Base-by-base conservation (phyloP, 1,140 invertebrate species). In the Microplitis demolitor region DNA sequence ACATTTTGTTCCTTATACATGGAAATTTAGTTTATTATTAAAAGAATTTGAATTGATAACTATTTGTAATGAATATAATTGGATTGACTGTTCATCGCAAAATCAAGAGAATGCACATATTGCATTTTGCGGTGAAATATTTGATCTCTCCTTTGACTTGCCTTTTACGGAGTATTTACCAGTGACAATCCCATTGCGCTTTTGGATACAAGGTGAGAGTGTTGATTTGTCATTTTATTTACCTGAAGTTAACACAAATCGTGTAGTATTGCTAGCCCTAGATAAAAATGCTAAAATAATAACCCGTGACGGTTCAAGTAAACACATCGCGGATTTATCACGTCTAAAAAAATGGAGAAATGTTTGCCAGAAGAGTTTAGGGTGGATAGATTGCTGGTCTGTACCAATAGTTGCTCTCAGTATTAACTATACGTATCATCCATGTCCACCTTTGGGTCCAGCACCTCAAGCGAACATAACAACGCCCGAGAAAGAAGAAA, bases 11-110 rank as follows among this genome's bases (percentile, higher is more conserved):
- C 98, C 98, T 11, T 99, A 98, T 83, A 98, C 97, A 0, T 98
- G 96, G 92, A 94, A 96, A 82, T 94, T 99, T 76, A 95, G 92
- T 76, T 88, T 99, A 53, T 89, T 96, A 0, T 87, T 99, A 4
- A 97, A 98, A 85, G 96, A 98, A 83, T 99, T 99, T 88, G 97
- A 99, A 87, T 88, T 99, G 3, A 91, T 99, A 0, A 96, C 96
- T 56, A 85, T 98, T 6, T 93, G 96, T 73, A 99, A 99, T 88
- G 96, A 99, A 83, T 96, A 96, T 83, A 99, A 99, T 86, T 99
- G 97, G 98, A 95, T 99, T 77, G 98, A 99, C 85, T 98, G 97
- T 78, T 97, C 96, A 60, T 96, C 95, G 53, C 95, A 96, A 58
- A 94, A 95, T 81, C 95, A 97, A 87, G 97, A 98, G 88, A 98